Conservation (phyloP, 2,113 vertebrate species). For the Ramphastos sulfuratus region DNA sequence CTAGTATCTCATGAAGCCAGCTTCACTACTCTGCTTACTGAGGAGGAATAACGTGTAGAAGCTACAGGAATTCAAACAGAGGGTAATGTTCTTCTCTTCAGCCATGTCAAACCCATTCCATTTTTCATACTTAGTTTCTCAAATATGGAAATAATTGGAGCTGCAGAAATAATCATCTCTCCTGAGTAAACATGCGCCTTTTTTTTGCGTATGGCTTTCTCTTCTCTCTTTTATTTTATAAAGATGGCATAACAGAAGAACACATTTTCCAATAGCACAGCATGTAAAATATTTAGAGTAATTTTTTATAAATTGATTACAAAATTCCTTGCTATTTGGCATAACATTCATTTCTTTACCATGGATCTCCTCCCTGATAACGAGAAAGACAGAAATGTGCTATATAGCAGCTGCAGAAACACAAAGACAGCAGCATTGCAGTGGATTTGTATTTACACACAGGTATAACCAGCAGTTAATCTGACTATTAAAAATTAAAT, state of each 20-base stretch:
- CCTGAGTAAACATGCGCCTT: background rate
- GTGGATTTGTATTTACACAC: background rate
- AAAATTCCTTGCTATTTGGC: background rate
- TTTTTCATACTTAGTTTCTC: constrained; percentile 26
- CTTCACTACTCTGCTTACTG: constrained; percentile 76
- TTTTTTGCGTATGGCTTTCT: constrained; percentile 6
- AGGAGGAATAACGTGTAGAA: background rate
- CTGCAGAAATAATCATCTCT: constrained; percentile 30
- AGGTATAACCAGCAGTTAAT: background rate
- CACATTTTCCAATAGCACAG: background rate
- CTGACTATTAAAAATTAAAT: background rate
- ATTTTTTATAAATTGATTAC: background rate
- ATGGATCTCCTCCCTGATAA: background rate
- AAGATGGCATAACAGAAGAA: background rate
- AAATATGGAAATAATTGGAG: constrained; percentile 29
- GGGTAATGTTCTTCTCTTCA: constrained; percentile 41
- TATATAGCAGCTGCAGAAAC: background rate
- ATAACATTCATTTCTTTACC: background rate
- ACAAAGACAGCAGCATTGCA: background rate
- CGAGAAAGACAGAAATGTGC: background rate
- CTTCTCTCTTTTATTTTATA: background rate
- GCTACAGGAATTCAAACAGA: constrained; percentile 76
- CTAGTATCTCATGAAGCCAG: constrained; percentile 78
- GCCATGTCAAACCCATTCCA: background rate
- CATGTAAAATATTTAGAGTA: background rate